phyloP scores from a whole-genome alignment of 2,113 vertebrate genomes.

The Melanerpes formicivorus region DNA sequence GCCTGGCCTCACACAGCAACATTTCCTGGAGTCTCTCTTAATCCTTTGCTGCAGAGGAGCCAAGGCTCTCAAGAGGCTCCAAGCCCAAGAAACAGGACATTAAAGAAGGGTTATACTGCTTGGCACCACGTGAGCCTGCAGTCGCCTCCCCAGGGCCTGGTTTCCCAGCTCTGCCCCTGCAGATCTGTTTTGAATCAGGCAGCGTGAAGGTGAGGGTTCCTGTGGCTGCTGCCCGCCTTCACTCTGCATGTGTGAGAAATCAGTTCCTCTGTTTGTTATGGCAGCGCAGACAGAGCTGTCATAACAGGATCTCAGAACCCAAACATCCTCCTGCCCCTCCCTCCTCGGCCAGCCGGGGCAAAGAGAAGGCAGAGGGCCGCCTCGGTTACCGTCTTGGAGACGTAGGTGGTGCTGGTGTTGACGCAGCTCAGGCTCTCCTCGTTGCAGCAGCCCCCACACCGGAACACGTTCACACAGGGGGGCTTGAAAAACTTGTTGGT shows the following conservation, averaged over 20 bases:
- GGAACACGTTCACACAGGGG: slow-evolving; percentile 91
- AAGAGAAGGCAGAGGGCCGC: slow-evolving; percentile 7
- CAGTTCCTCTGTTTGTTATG: slow-evolving; percentile 37
- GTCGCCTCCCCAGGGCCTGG: not conserved
- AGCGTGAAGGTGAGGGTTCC: not conserved
- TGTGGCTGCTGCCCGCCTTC: not conserved
- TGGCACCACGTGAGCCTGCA: not conserved
- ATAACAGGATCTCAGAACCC: slow-evolving; percentile 41
- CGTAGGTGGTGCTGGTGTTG: slow-evolving; percentile 88
- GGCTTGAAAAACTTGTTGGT: slow-evolving; percentile 95
- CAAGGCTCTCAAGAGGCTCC: not conserved
- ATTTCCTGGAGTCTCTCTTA: not conserved
- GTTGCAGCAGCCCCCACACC: slow-evolving; percentile 95
- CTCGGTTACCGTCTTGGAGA: slow-evolving; percentile 91
- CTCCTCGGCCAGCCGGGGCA: not conserved
- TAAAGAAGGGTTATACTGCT: not conserved
- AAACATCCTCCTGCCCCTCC: slow-evolving; percentile 43
- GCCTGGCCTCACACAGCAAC: not conserved
- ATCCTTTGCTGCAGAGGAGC: not conserved
- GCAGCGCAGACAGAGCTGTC: slow-evolving; percentile 25
- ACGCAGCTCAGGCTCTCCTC: slow-evolving; percentile 89
- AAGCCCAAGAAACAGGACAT: not conserved
- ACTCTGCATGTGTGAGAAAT: not conserved
- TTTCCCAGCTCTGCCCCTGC: not conserved
- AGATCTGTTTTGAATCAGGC: not conserved